phyloP scores from a whole-genome alignment of 2,888 invertebrate genomes.

The Dasysyrphus albostriatus region DNA sequence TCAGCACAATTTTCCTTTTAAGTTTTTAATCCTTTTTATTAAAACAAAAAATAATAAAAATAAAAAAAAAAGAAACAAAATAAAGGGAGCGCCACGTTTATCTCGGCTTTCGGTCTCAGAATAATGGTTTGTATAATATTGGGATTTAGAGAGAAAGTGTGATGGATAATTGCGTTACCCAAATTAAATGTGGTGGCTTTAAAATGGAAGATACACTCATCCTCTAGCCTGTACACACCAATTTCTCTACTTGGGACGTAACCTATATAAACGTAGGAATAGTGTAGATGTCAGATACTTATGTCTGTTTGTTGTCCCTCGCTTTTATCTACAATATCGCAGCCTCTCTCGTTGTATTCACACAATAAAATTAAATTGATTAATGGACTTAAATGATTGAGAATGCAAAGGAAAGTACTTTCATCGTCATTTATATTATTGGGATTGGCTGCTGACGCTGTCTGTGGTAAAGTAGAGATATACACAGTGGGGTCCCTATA shows the following conservation, averaged over 20 bases:
- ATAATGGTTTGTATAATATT: conserved; percentile 9
- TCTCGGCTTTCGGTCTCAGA: conserved; percentile 48
- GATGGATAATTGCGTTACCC: conserved; percentile 66
- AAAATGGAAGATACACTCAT: conserved; percentile 19
- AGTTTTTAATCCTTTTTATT: conserved; percentile 73
- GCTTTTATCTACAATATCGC: conserved; percentile 25
- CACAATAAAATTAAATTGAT: conserved; percentile 81
- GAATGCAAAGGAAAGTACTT: conserved; percentile 77
- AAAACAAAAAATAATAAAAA: conserved; percentile 7
- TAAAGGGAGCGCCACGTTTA: conserved; percentile 41
- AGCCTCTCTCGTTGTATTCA: conserved; percentile 42
- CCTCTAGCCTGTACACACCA: background rate
- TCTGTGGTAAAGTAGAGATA: conserved; percentile 32
- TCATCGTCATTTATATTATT: conserved; percentile 53
- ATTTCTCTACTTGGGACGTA: background rate
- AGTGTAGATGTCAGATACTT: conserved; percentile 15
- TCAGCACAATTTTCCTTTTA: conserved; percentile 68
- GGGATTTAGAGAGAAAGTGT: conserved; percentile 27
- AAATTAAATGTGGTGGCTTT: conserved; percentile 69
- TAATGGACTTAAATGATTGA: conserved; percentile 83
- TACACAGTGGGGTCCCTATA: conserved; percentile 26
- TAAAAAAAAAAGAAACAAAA: background rate
- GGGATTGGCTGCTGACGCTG: conserved; percentile 24
- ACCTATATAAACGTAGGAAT: conserved; percentile 3
- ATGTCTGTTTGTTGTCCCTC: conserved; percentile 53